Percentiles rank a stretch among this genome's conserved stretches.
Evolutionary conservation across 2,113 vertebrate species (phyloP).

Genomic region (Malurus cyaneus): DNA sequence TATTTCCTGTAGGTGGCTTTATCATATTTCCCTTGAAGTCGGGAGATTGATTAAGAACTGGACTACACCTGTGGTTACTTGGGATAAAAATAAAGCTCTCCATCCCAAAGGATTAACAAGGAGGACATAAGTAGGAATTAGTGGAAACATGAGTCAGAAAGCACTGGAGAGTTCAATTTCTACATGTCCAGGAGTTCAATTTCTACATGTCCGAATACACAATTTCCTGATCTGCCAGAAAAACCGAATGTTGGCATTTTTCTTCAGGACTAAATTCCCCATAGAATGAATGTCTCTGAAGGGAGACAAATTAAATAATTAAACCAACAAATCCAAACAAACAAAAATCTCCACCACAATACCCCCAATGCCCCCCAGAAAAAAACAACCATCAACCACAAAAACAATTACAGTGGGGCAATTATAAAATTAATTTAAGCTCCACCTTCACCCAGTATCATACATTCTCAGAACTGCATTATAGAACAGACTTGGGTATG

Average conservation of each 20-base stretch:
- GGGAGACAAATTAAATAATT: neutral
- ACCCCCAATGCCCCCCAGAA: neutral
- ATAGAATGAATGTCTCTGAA: neutral
- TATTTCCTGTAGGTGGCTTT: neutral
- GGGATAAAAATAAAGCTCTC: conserved; percentile 19
- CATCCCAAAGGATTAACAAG: neutral
- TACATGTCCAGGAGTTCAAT: neutral
- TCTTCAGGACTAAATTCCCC: neutral
- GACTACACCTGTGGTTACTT: neutral
- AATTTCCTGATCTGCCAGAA: neutral
- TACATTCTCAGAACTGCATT: neutral
- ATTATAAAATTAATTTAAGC: neutral
- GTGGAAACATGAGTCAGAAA: conserved; percentile 1
- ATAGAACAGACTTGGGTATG: neutral
- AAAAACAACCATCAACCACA: neutral
- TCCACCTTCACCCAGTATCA: neutral
- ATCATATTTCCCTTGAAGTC: neutral
- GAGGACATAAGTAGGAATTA: neutral
- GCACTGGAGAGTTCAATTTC: neutral
- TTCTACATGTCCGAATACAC: neutral
- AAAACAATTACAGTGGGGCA: neutral
- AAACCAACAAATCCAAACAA: neutral
- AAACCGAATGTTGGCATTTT: neutral
- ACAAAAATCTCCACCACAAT: neutral
- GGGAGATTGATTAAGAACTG: neutral